Evolutionary conservation across 2,888 invertebrate species (phyloP).

Genomic region (Diarsia mendica): DNA sequence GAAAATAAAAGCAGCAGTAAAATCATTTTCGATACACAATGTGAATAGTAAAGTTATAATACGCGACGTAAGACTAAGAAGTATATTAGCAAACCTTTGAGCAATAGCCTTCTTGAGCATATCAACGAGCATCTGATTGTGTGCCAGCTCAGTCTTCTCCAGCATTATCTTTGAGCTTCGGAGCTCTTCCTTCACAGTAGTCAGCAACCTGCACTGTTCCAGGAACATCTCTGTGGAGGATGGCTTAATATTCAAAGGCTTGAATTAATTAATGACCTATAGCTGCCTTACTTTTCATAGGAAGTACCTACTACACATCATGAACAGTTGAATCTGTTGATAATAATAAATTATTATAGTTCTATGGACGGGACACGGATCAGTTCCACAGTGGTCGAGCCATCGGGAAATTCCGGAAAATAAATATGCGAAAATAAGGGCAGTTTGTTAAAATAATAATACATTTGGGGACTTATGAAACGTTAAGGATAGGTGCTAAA

Average conservation of each 20-base stretch:
- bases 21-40: background rate
- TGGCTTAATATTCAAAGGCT: background rate
- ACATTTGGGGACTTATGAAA: background rate
- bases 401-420: too few species aligned
- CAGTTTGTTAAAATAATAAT: too few species aligned
- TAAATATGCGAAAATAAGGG: background rate
- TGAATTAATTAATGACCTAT: background rate
- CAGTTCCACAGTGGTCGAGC: too few species aligned
- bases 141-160: conserved; percentile 68
- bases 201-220: conserved; percentile 77
- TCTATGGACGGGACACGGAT: too few species aligned
- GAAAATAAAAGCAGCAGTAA: background rate
- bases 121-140: conserved; percentile 72
- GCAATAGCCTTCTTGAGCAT: conserved; percentile 69
- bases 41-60: background rate
- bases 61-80: background rate
- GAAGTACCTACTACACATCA: too few species aligned
- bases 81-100: conserved; percentile 61
- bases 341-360: too few species aligned
- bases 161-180: conserved; percentile 70
- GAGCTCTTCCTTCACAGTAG: conserved; percentile 76
- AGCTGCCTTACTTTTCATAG: background rate
- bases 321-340: too few species aligned
- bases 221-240: conserved; percentile 75
- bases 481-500: background rate